phyloP scores from a whole-genome alignment of 1,140 invertebrate species.

The Oedothorax gibbosus region DNA sequence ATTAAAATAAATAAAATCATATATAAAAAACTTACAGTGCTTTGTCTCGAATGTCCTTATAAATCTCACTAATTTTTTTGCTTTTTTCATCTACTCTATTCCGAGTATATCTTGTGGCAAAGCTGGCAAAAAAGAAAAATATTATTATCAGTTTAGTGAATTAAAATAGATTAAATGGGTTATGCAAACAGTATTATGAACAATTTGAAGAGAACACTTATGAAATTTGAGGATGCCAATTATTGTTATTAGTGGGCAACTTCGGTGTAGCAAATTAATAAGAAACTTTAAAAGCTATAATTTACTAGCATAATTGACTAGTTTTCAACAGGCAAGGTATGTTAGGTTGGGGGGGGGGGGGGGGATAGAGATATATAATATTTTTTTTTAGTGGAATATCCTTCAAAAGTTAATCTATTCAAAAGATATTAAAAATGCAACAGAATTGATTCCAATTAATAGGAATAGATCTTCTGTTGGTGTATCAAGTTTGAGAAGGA shows the following conservation, averaged over 20 bases:
- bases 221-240: background rate
- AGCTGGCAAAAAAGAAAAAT: conserved; percentile 3
- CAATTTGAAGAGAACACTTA: background rate
- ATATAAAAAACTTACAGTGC: conserved; percentile 20
- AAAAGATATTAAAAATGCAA: too few relatives aligned
- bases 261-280: background rate
- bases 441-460: too few relatives aligned
- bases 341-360: too few relatives aligned
- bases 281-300: background rate
- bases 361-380: too few relatives aligned
- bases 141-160: background rate
- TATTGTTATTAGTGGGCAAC: background rate
- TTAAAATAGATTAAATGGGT: background rate
- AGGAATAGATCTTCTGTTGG: too few relatives aligned
- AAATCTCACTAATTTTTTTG: conserved; percentile 36
- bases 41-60: conserved; percentile 9
- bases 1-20: too few relatives aligned
- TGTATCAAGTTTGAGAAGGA: too few relatives aligned
- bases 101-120: conserved; percentile 24
- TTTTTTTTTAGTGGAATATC: too few relatives aligned
- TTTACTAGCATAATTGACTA: background rate
- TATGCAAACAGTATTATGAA: background rate
- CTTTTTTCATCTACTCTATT: conserved; percentile 34
- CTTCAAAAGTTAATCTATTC: too few relatives aligned
- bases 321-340: too few relatives aligned